phyloP scores from a whole-genome alignment of 2,888 invertebrate species.

The Palloptera scutellata region DNA sequence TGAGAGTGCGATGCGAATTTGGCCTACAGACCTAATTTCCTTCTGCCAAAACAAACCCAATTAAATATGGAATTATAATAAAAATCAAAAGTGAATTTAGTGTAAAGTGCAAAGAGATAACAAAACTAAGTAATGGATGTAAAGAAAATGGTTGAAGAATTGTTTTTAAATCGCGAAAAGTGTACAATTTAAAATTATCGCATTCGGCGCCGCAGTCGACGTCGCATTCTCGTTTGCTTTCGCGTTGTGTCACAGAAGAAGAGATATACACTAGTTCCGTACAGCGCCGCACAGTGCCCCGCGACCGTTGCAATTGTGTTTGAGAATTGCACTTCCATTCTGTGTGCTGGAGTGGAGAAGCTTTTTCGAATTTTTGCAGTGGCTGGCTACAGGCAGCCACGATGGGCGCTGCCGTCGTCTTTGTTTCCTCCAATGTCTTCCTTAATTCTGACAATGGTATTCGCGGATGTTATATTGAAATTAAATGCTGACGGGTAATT shows the following conservation, averaged over 20 bases:
- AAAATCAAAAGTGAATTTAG: constrained; percentile 28
- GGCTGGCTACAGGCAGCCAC: not conserved
- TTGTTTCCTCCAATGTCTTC: not conserved
- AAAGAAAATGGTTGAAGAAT: not conserved
- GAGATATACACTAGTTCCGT: constrained; percentile 19
- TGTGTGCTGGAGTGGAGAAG: constrained; percentile 14
- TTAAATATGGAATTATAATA: constrained; percentile 41
- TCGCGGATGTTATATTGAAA: not conserved
- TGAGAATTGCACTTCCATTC: constrained; percentile 25
- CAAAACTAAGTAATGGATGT: not conserved
- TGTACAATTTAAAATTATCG: constrained; percentile 25
- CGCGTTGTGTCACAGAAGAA: constrained; percentile 30
- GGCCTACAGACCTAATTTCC: constrained; percentile 47
- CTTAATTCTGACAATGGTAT: not conserved
- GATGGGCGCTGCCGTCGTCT: not conserved
- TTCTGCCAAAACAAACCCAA: constrained; percentile 43
- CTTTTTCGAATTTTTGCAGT: not conserved
- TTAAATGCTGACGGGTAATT: too few relatives aligned
- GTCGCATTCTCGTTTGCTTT: constrained; percentile 6
- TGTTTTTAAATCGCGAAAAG: constrained; percentile 1
- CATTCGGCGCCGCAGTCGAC: constrained; percentile 22
- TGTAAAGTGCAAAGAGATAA: not conserved
- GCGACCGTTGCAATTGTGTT: constrained; percentile 13
- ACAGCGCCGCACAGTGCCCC: constrained; percentile 5
- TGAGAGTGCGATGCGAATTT: constrained; percentile 42